Evolutionary conservation across 2,888 invertebrate species (phyloP), one percentile per base, ranked within the genome.

Genomic region (Tetheella fluctuosa): DNA sequence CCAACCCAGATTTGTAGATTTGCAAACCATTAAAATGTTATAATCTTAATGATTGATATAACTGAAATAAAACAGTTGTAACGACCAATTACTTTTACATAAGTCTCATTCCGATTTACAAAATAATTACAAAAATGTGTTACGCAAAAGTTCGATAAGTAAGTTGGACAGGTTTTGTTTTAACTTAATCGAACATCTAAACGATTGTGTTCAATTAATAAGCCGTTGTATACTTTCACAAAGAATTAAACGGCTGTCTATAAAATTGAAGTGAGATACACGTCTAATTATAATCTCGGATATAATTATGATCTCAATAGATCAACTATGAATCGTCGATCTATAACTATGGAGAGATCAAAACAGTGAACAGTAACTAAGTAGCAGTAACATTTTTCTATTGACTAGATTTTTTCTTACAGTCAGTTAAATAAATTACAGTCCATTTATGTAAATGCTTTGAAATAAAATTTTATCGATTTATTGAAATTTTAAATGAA

Each of bases 111-210:
- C 48, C 48, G 58, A 59, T 63, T 58, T 62, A 58, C 59, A 3
- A 60, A 66, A 69, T 67, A 69, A 73, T 74, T 74, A 69, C 71
- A 69, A 66, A 64, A n/a, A 17, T 20, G 30, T 20, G 67, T 77
- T 78, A 68, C 65, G 71, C 63, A 74, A 81, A 67, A 60, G 54
- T 62, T 67, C 64, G 64, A 62, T 57, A 68, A 67, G 59, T 57
- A 68, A 67, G 59, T 58, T 59, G 62, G 39, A 57, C 57, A 20
- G 57, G 54, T 64, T 65, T 68, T 64, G 64, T 70, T 71, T 77
- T 73, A 74, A 75, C 66, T 71, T 70, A 73, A 77, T 80, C 76
- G 63, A 65, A 62, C 64, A 71, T 74, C 69, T 64, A 28, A 55
- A 54, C 34, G 55, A 60, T 52, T 23, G 15, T 62, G 53, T 57